phyloP scores from a whole-genome alignment of 2,797 vertebrate genomes.

The Microtus californicus region DNA sequence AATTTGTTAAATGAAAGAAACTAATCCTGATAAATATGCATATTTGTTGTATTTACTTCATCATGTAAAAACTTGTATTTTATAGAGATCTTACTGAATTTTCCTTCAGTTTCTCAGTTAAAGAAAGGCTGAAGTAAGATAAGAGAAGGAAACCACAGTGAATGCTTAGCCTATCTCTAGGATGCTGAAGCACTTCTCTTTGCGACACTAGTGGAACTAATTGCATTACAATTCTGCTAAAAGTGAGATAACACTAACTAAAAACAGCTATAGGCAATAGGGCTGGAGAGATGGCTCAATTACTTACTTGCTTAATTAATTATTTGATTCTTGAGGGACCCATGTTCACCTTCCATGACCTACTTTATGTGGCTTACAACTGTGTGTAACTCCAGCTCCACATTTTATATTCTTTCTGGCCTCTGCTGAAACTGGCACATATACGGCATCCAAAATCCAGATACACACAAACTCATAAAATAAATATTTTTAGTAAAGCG shows the following conservation, averaged over 20 bases:
- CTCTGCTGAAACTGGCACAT: neutral
- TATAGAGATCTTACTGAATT: constrained; percentile 68
- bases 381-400: neutral
- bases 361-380: neutral
- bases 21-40: neutral
- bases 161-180: constrained; percentile 66
- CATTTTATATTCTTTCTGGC: neutral
- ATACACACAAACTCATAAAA: too few species aligned
- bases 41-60: neutral
- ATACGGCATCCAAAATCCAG: neutral
- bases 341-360: neutral
- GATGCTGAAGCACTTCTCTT: constrained; percentile 72
- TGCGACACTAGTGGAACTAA: constrained; percentile 69
- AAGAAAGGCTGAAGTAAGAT: constrained; percentile 63
- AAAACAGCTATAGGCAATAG: too few species aligned
- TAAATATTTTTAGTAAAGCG: too few species aligned
- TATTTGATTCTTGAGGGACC: too few species aligned
- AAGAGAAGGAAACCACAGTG: constrained; percentile 67
- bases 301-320: too few species aligned
- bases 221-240: constrained; percentile 22
- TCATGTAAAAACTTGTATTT: constrained; percentile 34
- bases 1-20: neutral
- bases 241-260: neutral
- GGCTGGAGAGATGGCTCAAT: neutral
- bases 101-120: constrained; percentile 78